These are phyloP conservation scores for Ornithoptera priamus DNA, from an alignment of 2,888 invertebrate species.

Conservation along the genomic window DNA sequence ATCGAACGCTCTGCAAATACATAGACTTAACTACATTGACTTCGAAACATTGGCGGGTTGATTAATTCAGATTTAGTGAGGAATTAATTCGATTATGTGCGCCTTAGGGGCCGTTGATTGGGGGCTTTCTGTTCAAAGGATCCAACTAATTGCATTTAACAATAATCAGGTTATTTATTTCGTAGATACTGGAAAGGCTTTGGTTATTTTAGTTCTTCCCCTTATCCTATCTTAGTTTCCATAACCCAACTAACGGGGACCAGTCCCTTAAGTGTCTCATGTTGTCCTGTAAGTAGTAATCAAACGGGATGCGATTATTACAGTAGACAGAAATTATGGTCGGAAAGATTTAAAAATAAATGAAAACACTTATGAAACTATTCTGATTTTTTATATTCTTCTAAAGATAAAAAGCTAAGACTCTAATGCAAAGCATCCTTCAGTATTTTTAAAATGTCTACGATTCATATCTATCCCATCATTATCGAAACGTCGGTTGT, in stretches of 20 bases:
- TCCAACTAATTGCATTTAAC: slow-evolving; percentile 26
- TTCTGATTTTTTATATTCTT: no score
- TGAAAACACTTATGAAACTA: no score
- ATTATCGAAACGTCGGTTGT: no score
- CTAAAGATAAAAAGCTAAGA: no score
- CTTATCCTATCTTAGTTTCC: background rate
- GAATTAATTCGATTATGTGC: slow-evolving; percentile 33
- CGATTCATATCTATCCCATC: no score
- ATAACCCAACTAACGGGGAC: background rate
- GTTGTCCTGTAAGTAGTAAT: no score
- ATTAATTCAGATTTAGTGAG: slow-evolving; percentile 33
- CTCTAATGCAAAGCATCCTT: no score
- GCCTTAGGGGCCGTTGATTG: slow-evolving; percentile 28
- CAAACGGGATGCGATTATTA: no score
- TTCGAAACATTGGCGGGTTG: slow-evolving; percentile 31
- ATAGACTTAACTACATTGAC: slow-evolving; percentile 27
- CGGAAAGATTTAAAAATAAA: no score
- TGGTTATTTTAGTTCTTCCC: slow-evolving; percentile 13
- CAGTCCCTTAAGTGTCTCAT: no score
- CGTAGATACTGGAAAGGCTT: slow-evolving; percentile 16
- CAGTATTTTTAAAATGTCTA: no score
- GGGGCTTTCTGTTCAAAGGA: slow-evolving; percentile 28
- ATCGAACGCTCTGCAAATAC: slow-evolving; percentile 18
- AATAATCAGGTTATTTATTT: slow-evolving; percentile 27
- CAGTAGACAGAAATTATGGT: no score